Percentiles rank a stretch among this genome's conserved stretches.
These are phyloP conservation scores for Phalera bucephala DNA, from an alignment of 2,888 invertebrate genomes.

Conservation along the genomic window DNA sequence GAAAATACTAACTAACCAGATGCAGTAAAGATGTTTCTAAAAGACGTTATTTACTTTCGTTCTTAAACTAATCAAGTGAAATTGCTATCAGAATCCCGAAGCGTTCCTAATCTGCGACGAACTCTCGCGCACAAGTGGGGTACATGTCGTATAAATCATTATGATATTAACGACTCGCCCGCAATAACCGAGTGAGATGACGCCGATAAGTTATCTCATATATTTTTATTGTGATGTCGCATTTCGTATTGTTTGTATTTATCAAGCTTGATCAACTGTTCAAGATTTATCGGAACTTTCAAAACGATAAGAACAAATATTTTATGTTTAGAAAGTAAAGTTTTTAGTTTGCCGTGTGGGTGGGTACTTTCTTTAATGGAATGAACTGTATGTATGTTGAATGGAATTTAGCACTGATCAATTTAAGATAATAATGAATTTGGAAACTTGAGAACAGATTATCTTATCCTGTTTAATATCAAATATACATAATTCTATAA, in stretches of 20 bases:
- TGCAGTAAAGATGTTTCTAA: no score
- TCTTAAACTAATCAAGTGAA: no score
- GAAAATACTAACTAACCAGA: no score
- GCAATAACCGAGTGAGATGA: background rate
- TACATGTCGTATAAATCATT: conserved; percentile 67
- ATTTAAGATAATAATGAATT: no score
- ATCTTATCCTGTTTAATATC: no score
- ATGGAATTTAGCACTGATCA: background rate
- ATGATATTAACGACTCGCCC: conserved; percentile 49
- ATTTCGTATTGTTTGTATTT: conserved; percentile 22
- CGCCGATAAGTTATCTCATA: conserved; percentile 18
- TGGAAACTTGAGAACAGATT: no score
- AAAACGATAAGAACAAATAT: conserved; percentile 2
- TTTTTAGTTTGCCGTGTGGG: conserved; percentile 7
- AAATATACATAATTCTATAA: no score
- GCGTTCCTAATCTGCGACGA: conserved; percentile 57
- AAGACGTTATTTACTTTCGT: no score
- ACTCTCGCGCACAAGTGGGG: conserved; percentile 55
- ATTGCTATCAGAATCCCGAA: conserved; percentile 39
- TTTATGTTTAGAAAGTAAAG: conserved; percentile 23
- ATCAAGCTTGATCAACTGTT: conserved; percentile 20
- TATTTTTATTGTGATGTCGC: conserved; percentile 27
- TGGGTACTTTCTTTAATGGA: conserved; percentile 11
- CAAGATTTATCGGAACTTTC: conserved; percentile 16
- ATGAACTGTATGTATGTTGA: conserved; percentile 6